A percentile compares a stretch with the other conserved stretches of the same genome.
Evolutionary conservation across 2,797 vertebrate genomes (phyloP).

Genomic region (Linurgus olivaceus): DNA sequence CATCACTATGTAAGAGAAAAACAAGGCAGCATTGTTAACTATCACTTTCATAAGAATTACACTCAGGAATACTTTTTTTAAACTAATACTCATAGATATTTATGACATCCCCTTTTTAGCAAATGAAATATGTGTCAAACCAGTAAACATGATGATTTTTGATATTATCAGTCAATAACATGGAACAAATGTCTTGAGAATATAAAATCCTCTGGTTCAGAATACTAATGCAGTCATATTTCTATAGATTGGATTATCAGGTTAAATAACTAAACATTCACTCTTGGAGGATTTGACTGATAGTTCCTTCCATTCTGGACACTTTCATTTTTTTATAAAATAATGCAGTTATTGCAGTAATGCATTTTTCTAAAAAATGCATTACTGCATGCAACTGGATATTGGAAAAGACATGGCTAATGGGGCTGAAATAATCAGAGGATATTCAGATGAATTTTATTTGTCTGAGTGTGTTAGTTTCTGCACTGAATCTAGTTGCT

Average conservation of each 20-base stretch:
- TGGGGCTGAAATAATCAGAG: neutral
- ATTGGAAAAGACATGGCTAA: neutral
- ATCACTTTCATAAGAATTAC: neutral
- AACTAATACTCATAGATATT: neutral
- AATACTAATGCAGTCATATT: neutral
- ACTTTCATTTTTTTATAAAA: neutral
- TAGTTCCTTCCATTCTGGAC: neutral
- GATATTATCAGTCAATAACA: fast-evolving
- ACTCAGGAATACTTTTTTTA: neutral
- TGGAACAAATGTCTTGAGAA: neutral
- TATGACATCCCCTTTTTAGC: neutral
- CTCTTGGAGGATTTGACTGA: neutral
- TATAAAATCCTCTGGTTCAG: neutral
- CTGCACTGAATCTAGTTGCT: neutral
- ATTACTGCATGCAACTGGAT: neutral
- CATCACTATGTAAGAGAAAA: neutral
- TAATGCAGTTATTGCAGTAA: no score
- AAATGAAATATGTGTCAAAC: neutral
- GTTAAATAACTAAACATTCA: neutral
- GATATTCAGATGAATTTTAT: neutral
- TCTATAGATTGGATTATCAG: neutral
- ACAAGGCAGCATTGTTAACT: neutral
- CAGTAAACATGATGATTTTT: neutral
- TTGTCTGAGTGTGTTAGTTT: neutral
- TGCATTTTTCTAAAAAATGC: no score